Evolutionary conservation across 2,797 vertebrate species (phyloP).

Genomic region (Fistularia tabacaria): DNA sequence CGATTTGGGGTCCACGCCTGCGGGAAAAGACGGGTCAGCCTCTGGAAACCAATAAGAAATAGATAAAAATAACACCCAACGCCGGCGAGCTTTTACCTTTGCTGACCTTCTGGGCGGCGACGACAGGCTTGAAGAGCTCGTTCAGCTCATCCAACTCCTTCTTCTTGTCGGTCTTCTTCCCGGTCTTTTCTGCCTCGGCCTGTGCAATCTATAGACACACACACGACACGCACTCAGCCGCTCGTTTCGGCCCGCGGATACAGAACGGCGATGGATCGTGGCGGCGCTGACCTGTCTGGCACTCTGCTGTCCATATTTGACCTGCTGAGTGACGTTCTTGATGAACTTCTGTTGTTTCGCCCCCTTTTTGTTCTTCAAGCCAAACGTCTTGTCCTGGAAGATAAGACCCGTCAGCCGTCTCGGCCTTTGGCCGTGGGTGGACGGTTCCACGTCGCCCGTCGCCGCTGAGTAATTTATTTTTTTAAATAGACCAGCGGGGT

Average conservation of each 20-base stretch:
- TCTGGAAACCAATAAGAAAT: not conserved
- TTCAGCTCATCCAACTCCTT: constrained; percentile 94
- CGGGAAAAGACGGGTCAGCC: not conserved
- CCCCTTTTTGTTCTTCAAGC: constrained; percentile 97
- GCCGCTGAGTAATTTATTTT: not conserved
- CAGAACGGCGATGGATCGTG: not conserved
- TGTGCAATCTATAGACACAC: constrained; percentile 61
- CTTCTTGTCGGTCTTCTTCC: constrained; percentile 92
- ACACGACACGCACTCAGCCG: not conserved
- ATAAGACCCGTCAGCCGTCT: not conserved
- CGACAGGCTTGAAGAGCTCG: constrained; percentile 96
- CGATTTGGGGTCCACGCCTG: constrained; percentile 96
- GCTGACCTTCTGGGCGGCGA: constrained; percentile 93
- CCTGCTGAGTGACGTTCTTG: constrained; percentile 95
- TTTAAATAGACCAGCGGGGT: no score
- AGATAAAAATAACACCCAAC: not conserved
- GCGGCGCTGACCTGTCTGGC: constrained; percentile 48
- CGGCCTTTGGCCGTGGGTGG: not conserved
- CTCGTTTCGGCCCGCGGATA: not conserved
- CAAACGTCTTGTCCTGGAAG: constrained; percentile 94
- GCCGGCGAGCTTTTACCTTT: constrained; percentile 80
- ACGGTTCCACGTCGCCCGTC: not conserved
- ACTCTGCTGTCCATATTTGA: constrained; percentile 80
- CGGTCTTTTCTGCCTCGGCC: constrained; percentile 79
- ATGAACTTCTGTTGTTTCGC: constrained; percentile 98